A percentile compares a stretch with the other conserved stretches of the same genome.
These are phyloP conservation scores for Leptopilina myrica DNA, from an alignment of 2,888 invertebrate genomes.

Conservation along the genomic window DNA sequence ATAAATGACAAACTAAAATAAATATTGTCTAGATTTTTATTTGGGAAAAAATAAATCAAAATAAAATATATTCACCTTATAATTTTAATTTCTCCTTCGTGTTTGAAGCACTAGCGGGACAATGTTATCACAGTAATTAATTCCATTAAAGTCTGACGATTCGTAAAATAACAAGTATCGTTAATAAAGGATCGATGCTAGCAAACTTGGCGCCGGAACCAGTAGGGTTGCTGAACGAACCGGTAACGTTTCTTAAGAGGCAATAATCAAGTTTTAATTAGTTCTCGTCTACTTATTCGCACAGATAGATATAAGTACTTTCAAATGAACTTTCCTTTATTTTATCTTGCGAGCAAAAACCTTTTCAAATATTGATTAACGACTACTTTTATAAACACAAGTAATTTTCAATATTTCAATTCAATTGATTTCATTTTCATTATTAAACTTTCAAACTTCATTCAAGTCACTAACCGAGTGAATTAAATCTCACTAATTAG, in stretches of 20 bases:
- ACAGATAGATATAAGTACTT: conserved; percentile 60
- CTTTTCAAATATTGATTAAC: conserved; percentile 54
- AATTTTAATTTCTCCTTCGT: too few species aligned
- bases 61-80: too few species aligned
- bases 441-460: not conserved
- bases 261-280: conserved; percentile 66
- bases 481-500: too few species aligned
- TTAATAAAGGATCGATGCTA: conserved; percentile 55
- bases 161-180: conserved; percentile 47
- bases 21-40: too few species aligned
- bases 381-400: conserved; percentile 30
- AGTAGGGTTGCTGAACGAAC: conserved; percentile 51
- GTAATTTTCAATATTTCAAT: conserved; percentile 29
- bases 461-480: not conserved
- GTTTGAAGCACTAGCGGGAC: not conserved
- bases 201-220: conserved; percentile 51
- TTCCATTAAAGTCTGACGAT: conserved; percentile 31
- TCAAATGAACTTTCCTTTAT: conserved; percentile 60
- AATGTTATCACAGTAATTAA: conserved; percentile 30
- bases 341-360: conserved; percentile 50
- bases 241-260: conserved; percentile 59
- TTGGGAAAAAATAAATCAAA: too few species aligned
- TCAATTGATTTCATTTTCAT: not conserved
- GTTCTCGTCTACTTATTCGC: conserved; percentile 55
- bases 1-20: too few species aligned